Percentiles rank a stretch among this genome's conserved stretches.
These are phyloP conservation scores for Oryzias celebensis DNA, from an alignment of 2,113 vertebrate genomes.

Conservation along the genomic window DNA sequence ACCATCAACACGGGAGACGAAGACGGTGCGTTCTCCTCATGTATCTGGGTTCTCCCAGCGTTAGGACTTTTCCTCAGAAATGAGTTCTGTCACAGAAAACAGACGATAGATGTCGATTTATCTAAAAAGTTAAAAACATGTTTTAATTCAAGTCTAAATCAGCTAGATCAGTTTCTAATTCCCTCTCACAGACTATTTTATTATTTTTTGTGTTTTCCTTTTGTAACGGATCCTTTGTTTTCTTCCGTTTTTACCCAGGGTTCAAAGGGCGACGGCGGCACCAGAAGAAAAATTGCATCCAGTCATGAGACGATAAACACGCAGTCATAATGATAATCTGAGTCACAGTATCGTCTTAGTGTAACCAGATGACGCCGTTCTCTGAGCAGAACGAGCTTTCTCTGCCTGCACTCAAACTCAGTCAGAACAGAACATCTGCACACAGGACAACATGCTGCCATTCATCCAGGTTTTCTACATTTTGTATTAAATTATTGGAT, in stretches of 20 bases:
- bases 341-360: constrained; percentile 1
- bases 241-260: constrained; percentile 37
- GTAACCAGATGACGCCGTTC: not conserved
- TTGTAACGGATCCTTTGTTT: not conserved
- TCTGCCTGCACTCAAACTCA: not conserved
- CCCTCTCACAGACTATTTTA: no score
- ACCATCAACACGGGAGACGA: constrained; percentile 61
- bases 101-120: no score
- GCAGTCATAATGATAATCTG: not conserved
- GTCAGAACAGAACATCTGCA: not conserved
- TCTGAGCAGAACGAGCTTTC: not conserved
- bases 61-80: no score
- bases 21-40: constrained; percentile 56
- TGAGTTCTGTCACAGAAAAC: no score
- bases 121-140: no score
- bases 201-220: not conserved
- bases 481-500: constrained; percentile 41
- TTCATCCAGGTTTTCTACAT: constrained; percentile 6
- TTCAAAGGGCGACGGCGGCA: constrained; percentile 50
- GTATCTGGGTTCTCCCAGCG: no score
- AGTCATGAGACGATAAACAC: constrained; percentile 64
- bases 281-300: constrained; percentile 77
- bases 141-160: no score
- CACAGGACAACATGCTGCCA: not conserved
- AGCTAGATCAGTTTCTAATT: no score